These are phyloP conservation scores for Clunio marinus DNA, from an alignment of 2,888 invertebrate species.

Conservation along the genomic window DNA sequence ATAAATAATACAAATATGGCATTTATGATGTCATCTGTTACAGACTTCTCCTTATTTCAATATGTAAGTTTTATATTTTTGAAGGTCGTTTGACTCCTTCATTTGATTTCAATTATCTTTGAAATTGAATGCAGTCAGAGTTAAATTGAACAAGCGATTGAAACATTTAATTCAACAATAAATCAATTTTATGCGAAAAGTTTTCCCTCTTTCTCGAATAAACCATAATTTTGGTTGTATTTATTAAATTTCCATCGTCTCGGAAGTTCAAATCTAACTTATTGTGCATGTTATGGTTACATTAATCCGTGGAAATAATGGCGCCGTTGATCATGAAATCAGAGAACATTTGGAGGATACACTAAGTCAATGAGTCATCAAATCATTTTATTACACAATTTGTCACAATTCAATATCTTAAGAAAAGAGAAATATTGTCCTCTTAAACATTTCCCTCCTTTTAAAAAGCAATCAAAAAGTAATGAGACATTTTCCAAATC, in stretches of 20 bases:
- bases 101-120: not conserved
- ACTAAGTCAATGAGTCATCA: not conserved
- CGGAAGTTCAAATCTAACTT: too few relatives aligned
- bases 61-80: not conserved
- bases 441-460: too few relatives aligned
- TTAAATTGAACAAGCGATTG: too few relatives aligned
- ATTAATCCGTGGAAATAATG: constrained; percentile 6
- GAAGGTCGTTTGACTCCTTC: not conserved
- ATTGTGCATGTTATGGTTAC: constrained; percentile 1
- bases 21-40: not conserved
- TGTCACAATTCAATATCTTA: too few relatives aligned
- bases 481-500: not conserved
- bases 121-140: not conserved
- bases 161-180: not conserved
- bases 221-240: too few relatives aligned
- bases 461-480: not conserved
- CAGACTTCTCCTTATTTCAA: not conserved
- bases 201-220: too few relatives aligned
- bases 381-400: too few relatives aligned
- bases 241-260: too few relatives aligned
- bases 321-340: not conserved
- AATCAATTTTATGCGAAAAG: not conserved
- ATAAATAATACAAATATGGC: constrained; percentile 10
- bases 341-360: not conserved
- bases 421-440: too few relatives aligned